These are phyloP conservation scores for Pagetopsis macropterus DNA, from an alignment of 2,797 vertebrate genomes.

Conservation along the genomic window DNA sequence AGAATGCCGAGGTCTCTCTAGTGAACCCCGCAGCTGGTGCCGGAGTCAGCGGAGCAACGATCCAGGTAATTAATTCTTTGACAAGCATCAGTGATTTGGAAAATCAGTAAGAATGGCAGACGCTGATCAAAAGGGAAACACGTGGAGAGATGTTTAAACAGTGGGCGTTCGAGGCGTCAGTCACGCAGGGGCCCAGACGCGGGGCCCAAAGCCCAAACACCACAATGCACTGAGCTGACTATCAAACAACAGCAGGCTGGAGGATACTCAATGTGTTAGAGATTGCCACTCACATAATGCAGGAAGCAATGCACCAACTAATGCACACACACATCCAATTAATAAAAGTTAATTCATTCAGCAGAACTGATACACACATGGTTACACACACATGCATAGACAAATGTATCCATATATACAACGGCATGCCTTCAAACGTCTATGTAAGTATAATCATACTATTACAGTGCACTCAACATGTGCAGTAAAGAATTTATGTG, in stretches of 20 bases:
- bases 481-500: slow-evolving; percentile 69
- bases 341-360: slow-evolving; percentile 36
- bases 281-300: slow-evolving; percentile 26
- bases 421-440: slow-evolving; percentile 35
- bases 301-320: slow-evolving; percentile 14
- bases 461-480: slow-evolving; percentile 55
- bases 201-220: slow-evolving; percentile 56
- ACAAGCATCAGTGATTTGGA: slow-evolving; percentile 88
- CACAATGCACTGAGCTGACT: slow-evolving; percentile 60
- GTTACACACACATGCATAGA: not conserved
- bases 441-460: slow-evolving; percentile 49
- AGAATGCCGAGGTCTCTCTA: slow-evolving; percentile 77
- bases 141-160: slow-evolving; percentile 83
- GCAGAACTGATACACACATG: slow-evolving; percentile 12
- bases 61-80: slow-evolving; percentile 89
- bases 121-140: slow-evolving; percentile 85
- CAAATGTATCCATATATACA: slow-evolving; percentile 27
- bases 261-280: slow-evolving; percentile 32
- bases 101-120: slow-evolving; percentile 87
- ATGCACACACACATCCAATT: slow-evolving; percentile 35
- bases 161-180: slow-evolving; percentile 71
- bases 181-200: slow-evolving; percentile 56
- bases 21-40: slow-evolving; percentile 80
- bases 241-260: slow-evolving; percentile 59
- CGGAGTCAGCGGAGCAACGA: slow-evolving; percentile 80